A percentile compares a stretch with the other conserved stretches of the same genome.
phyloP scores from a whole-genome alignment of 1,140 invertebrate species.

The Riptortus pedestris region DNA sequence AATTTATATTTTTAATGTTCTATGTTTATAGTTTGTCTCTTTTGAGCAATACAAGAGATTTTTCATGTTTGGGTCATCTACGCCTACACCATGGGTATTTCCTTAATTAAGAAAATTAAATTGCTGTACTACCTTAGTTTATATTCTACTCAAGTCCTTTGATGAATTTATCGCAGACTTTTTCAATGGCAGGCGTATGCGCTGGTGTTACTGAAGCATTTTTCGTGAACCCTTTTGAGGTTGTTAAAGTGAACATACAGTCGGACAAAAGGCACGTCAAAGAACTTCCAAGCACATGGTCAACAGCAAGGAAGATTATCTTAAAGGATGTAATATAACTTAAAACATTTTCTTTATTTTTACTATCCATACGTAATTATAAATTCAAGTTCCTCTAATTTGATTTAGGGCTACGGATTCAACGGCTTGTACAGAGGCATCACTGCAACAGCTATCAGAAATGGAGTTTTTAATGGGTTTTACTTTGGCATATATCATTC shows the following conservation, averaged over 20 bases:
- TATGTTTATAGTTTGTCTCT: slow-evolving; percentile 59
- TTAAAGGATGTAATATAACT: slow-evolving; percentile 41
- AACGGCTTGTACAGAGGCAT: slow-evolving; percentile 79
- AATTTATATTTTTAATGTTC: not conserved
- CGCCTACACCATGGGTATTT: slow-evolving; percentile 58
- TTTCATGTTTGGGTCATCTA: slow-evolving; percentile 62
- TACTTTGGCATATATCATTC: slow-evolving; percentile 93
- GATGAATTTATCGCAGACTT: slow-evolving; percentile 48
- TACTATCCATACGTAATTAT: not conserved
- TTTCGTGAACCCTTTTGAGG: slow-evolving; percentile 88
- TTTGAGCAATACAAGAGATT: slow-evolving; percentile 86
- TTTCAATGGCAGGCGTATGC: slow-evolving; percentile 71
- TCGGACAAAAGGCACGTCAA: slow-evolving; percentile 48
- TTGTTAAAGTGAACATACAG: slow-evolving; percentile 80
- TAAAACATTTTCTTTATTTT: slow-evolving; percentile 5
- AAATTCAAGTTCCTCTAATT: not conserved
- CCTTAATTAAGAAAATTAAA: slow-evolving; percentile 1
- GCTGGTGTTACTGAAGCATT: slow-evolving; percentile 81
- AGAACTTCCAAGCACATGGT: slow-evolving; percentile 60
- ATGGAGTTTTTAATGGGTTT: slow-evolving; percentile 83
- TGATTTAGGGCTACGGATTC: slow-evolving; percentile 40
- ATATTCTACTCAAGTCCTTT: too few species aligned
- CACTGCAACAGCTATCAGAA: slow-evolving; percentile 72
- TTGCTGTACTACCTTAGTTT: too few species aligned
- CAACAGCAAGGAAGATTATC: slow-evolving; percentile 68